Evolutionary conservation across 2,888 invertebrate genomes (phyloP), one percentile per base, ranked within the genome.

Genomic region (Allacma fusca): DNA sequence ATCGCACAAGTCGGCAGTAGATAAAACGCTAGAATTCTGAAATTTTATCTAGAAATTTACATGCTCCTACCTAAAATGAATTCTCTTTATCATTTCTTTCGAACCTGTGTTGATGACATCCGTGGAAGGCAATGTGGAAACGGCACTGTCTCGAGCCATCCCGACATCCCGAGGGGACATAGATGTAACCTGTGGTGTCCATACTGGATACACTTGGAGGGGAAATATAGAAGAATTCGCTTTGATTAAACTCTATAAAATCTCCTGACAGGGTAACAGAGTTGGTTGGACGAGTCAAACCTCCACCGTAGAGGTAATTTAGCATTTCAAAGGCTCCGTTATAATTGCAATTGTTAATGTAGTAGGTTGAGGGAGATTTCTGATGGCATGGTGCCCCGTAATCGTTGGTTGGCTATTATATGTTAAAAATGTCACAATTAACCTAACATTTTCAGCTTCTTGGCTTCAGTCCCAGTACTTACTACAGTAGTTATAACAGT

Each of bases 341-440:
- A 80, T 85, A 86, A 70, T 83, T 82, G 71, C 86, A 86, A 71
- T 85, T 83, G 80, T 85, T 85, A 76, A 85, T 84, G 71, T 80
- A 80, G 26, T 83, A 82, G 23, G 43, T 75, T 21, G 29, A 57
- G 5, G 57, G 24, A 75, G 77, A 78, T 80, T 81, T 21, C 71
- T 24, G 7, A 12, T 75, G 72, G 71, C 85, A 85, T 12, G 82
- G 78, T 16, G 82, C 83, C 0, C 85, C 85, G 62, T 84, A 85
- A 67, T 84, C 80, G 26, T 81, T 79, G 0, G 85, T 85, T 7
- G 85, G 85, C 85, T 85, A 69, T 23, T 26, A 34, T 44, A 76
- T 28, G 19, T 40, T 13, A 2, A 40, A 1, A 1, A 1, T 34
- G 2, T 19, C 21, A 68, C 59, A 62, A 44, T 67, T 28, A 64